Conservation (phyloP, 2,888 invertebrate genomes). For the Drosophila greeni region DNA sequence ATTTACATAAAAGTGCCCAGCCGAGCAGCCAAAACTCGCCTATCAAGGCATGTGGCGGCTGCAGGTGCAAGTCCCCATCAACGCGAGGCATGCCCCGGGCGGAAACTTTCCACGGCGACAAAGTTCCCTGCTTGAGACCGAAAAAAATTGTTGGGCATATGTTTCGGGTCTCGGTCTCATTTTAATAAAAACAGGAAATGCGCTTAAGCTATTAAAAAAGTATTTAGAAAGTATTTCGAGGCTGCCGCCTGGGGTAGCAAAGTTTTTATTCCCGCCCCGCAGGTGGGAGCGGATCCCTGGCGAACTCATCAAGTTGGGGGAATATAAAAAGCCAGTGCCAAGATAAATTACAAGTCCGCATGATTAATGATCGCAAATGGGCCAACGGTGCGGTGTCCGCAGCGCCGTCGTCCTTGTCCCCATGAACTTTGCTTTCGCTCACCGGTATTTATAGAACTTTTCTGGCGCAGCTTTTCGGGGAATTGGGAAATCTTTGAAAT, state of each 20-base stretch:
- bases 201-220: constrained; percentile 73
- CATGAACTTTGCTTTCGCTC: constrained; percentile 44
- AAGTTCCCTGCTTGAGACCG: constrained; percentile 48
- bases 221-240: constrained; percentile 68
- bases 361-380: constrained; percentile 70
- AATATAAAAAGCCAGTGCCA: constrained; percentile 45
- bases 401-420: constrained; percentile 35
- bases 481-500: constrained; percentile 28
- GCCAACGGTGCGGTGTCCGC: constrained; percentile 20
- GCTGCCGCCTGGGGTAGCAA: constrained; percentile 34
- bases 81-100: constrained; percentile 21
- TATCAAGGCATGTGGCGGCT: constrained; percentile 30
- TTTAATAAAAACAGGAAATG: constrained; percentile 67
- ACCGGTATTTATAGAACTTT: constrained; percentile 45
- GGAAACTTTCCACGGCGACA: constrained; percentile 65
- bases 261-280: constrained; percentile 39
- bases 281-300: constrained; percentile 21
- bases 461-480: constrained; percentile 32
- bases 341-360: constrained; percentile 69
- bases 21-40: constrained; percentile 22
- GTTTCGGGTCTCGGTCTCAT: constrained; percentile 43
- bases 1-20: constrained; percentile 63
- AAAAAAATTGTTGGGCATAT: constrained; percentile 56
- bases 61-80: constrained; percentile 57
- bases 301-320: constrained; percentile 25